These are phyloP conservation scores for Muscicapa striata DNA, from an alignment of 2,797 vertebrate species.

Conservation along the genomic window DNA sequence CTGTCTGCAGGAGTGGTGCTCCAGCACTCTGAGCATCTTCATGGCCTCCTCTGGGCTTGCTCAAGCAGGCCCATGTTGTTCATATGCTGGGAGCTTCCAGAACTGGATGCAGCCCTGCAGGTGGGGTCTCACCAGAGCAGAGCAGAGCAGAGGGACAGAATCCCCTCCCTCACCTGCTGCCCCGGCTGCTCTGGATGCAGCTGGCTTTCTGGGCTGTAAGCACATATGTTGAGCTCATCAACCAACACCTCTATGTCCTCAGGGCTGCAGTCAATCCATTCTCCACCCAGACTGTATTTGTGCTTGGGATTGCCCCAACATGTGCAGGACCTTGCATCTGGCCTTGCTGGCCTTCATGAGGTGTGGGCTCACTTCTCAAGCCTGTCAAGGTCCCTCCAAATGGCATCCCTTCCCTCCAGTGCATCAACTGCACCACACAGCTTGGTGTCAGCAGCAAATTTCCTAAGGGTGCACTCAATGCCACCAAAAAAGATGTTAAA, in stretches of 20 bases:
- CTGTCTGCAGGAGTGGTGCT: background rate
- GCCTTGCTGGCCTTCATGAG: background rate
- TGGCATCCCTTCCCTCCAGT: background rate
- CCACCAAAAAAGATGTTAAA: background rate
- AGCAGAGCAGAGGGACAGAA: background rate
- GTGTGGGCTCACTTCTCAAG: background rate
- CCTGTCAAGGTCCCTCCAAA: background rate
- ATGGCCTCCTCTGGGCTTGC: background rate
- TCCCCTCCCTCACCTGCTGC: background rate
- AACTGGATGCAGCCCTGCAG: background rate
- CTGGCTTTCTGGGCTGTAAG: background rate
- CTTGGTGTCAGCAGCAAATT: background rate
- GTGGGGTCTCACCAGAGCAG: background rate
- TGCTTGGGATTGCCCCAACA: background rate
- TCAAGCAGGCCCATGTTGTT: background rate
- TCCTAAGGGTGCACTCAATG: background rate
- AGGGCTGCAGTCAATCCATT: background rate
- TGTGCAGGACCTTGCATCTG: background rate
- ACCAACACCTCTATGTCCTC: background rate
- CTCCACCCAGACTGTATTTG: background rate
- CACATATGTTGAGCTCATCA: rapidly evolving
- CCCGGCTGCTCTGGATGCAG: rapidly evolving
- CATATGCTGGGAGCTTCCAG: background rate
- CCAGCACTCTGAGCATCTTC: background rate
- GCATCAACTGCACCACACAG: rapidly evolving